Base-by-base conservation (phyloP, 1,140 invertebrate genomes). In the Centruroides sculpturatus region DNA sequence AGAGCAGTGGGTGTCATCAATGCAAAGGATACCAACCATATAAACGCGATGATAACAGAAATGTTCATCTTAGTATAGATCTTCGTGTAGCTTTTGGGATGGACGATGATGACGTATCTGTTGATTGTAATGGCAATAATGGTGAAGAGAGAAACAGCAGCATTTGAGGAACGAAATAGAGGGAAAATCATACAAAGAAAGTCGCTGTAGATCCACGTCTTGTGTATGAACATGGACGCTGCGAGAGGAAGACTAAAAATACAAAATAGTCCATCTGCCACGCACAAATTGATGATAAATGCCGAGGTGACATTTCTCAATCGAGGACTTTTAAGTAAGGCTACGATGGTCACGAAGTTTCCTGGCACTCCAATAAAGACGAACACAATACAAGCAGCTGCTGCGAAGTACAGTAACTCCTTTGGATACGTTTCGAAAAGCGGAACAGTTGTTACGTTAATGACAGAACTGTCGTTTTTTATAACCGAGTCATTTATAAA, bases 101-200 rank as follows among this genome's bases (percentile, higher is more conserved):
- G 86, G n/a, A 84, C 84, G 59, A 91, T 88, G 81, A 91, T 87
- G 47, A 90, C 80, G 70, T 89, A 89, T 41, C 70, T 86, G 74
- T 89, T 92, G 64, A 92, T 83, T 5, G 88, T 91, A 67, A 92
- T 92, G 71, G 87, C 85, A 7, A 83, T 85, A 10, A 92, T 87
- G 67, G 85, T 87, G 10, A 91, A 75, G n/a, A 92, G 75, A 3
- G 88, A 91, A 0, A 91, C 86, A 0, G 87, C 89, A 5, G 90
- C 84, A 68, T 89, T 90, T 35, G 86, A 87, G 66, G 91, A 92
- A 61, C 88, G 80, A 0, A 90, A 76, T 67, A 89, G 84, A 6
- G 89, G 88, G 55, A 91, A 84, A 46, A 89, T 71, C 35, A 79
- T 78, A 69, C 88, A 92, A 0, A 91, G 74, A 3, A 82, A 75